These are phyloP conservation scores for Dolichopus griseipennis DNA, from an alignment of 2,888 invertebrate genomes.

Conservation along the genomic window DNA sequence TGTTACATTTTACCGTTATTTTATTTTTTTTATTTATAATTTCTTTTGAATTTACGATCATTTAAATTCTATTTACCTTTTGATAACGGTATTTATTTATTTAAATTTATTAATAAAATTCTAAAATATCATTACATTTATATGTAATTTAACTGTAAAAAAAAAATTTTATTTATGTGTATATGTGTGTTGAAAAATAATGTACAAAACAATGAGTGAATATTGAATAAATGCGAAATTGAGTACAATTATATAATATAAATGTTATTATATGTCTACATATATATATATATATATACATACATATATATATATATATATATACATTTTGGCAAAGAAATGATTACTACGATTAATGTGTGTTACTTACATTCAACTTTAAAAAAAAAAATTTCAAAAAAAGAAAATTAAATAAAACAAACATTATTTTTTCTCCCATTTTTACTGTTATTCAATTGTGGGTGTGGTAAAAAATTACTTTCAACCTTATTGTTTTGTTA, in stretches of 20 bases:
- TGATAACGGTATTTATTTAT: not conserved
- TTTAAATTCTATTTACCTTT: no score
- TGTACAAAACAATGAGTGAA: no score
- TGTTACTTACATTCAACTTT: not conserved
- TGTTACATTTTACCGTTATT: no score
- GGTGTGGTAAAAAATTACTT: not conserved
- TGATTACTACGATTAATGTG: not conserved
- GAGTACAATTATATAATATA: no score
- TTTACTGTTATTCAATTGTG: not conserved
- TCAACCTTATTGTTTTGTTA: no score
- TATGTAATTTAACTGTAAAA: not conserved
- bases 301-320: no score
- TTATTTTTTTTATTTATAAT: not conserved
- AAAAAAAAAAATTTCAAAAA: not conserved
- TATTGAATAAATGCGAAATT: no score
- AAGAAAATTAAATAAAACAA: not conserved
- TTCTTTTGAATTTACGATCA: not conserved
- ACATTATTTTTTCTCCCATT: no score
- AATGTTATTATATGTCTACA: no score
- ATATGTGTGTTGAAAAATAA: not conserved
- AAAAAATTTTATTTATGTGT: not conserved
- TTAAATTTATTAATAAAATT: conserved; percentile 2
- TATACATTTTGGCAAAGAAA: no score
- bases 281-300: no score
- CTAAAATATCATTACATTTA: not conserved